phyloP scores from a whole-genome alignment of 2,888 invertebrate genomes.

The Bruchidius siliquastri region DNA sequence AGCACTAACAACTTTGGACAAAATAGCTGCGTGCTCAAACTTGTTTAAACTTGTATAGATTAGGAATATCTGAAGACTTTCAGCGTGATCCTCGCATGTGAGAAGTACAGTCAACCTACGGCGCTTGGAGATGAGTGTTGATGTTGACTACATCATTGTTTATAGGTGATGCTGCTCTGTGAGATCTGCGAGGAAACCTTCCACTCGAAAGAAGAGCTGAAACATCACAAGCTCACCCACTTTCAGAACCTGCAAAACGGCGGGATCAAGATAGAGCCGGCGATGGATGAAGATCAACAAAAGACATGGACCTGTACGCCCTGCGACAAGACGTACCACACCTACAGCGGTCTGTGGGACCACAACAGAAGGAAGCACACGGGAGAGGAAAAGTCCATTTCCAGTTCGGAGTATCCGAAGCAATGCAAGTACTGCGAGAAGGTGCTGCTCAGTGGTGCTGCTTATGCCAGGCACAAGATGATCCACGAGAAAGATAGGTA shows the following conservation, averaged over 20 bases:
- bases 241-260: conserved; percentile 36
- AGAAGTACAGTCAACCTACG: too few relatives aligned
- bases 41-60: too few relatives aligned
- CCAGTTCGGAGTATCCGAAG: conserved; percentile 32
- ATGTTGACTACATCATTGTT: too few relatives aligned
- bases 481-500: conserved; percentile 33
- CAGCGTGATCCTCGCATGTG: too few relatives aligned
- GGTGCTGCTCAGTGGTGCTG: conserved; percentile 34
- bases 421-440: conserved; percentile 38
- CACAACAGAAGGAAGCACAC: conserved; percentile 39
- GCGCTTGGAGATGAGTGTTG: too few relatives aligned
- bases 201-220: conserved; percentile 46
- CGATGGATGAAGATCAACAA: conserved; percentile 38
- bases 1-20: too few relatives aligned
- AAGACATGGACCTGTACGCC: conserved; percentile 53
- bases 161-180: conserved; percentile 49
- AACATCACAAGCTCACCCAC: conserved; percentile 37
- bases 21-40: too few relatives aligned
- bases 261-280: conserved; percentile 25
- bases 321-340: conserved; percentile 51
- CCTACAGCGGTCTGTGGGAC: conserved; percentile 37
- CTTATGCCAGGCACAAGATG: conserved; percentile 37
- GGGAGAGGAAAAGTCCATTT: conserved; percentile 21
- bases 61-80: too few relatives aligned
- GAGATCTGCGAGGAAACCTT: conserved; percentile 58